Evolutionary conservation across 2,888 invertebrate genomes (phyloP), one percentile per base, ranked within the genome.

Genomic region (Polyploca ridens): DNA sequence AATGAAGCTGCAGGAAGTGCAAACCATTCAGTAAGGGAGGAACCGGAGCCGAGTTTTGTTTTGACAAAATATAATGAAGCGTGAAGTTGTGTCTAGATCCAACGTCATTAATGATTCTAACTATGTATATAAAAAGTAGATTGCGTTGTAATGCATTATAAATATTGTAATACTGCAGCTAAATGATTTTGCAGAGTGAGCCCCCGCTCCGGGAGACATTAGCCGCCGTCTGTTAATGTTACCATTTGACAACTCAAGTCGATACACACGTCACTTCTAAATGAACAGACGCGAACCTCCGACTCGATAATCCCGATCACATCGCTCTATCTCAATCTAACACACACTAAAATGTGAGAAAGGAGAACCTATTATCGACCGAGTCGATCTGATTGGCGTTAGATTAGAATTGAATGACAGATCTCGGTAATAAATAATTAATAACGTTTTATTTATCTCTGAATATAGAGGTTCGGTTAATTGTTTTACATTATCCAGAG

Each of bases 381-480:
- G 54, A 54, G 19, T 54, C 54, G 54, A 54, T 54, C 54, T 54
- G 54, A 54, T 54, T 54, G 54, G 54, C 54, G 54, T 54, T 19
- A 54, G 19, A 54, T 54, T 19, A 54, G 19, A 54, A 54, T 54
- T 54, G 54, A 54, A 54, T 54, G 54, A 54, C 61, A 57, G 62
- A 58, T 64, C 58, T 68, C 63, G 58, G 67, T 66, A 64, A 72
- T 75, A 75, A 72, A 75, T 77, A 69, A 69, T 66, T 73, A 76
- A 75, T 72, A 73, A 66, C 60, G 63, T 61, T 14, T 59, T 62
- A 64, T 66, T 65, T 60, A 58, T 61, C 7, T 60, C 35, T 41
- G 41, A 63, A n/a, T 57, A 16, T 46, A 16, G 62, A 57, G 54
- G 19, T 54, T 10, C 19, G 19, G 54, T 19, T 54, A 19, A 54